These are phyloP conservation scores for human (Homo sapiens) DNA, from an alignment of 2,113 vertebrate species.

Conservation along the genomic window DNA sequence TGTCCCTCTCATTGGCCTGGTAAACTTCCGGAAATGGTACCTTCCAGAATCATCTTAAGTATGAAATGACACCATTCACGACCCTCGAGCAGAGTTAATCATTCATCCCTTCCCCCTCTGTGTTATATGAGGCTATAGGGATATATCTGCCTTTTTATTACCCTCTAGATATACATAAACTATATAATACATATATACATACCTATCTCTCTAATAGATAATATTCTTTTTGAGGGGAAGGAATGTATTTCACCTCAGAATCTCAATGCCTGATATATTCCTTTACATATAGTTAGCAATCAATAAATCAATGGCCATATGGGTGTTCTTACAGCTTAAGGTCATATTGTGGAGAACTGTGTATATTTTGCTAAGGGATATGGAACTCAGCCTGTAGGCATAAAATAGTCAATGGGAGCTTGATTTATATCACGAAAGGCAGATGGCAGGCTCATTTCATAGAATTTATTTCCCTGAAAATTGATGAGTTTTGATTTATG, in stretches of 20 bases:
- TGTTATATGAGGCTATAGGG: not conserved
- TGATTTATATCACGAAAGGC: slow-evolving; percentile 75
- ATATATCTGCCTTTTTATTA: not conserved
- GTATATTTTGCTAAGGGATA: slow-evolving; percentile 66
- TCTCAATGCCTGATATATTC: not conserved
- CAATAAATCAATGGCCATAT: slow-evolving; percentile 35
- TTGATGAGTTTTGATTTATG: slow-evolving; percentile 73
- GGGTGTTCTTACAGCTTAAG: slow-evolving; percentile 52
- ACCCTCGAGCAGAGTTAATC: not conserved
- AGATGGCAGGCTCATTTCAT: slow-evolving; percentile 70
- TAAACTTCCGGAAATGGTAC: not conserved
- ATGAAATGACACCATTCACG: not conserved
- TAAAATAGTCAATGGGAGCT: slow-evolving; percentile 42
- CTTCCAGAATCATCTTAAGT: not conserved
- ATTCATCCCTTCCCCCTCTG: not conserved
- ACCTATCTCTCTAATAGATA: not conserved
- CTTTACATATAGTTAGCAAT: not conserved
- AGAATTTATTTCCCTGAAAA: slow-evolving; percentile 74
- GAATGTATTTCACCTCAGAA: not conserved
- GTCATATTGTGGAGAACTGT: not conserved
- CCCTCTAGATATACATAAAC: not conserved
- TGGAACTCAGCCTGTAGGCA: slow-evolving; percentile 49
- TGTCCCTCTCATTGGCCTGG: not conserved
- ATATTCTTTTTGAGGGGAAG: slow-evolving; percentile 40
- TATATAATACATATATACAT: not conserved